Evolutionary conservation across 2,888 invertebrate genomes (phyloP).

Genomic region (Norana najaformis): DNA sequence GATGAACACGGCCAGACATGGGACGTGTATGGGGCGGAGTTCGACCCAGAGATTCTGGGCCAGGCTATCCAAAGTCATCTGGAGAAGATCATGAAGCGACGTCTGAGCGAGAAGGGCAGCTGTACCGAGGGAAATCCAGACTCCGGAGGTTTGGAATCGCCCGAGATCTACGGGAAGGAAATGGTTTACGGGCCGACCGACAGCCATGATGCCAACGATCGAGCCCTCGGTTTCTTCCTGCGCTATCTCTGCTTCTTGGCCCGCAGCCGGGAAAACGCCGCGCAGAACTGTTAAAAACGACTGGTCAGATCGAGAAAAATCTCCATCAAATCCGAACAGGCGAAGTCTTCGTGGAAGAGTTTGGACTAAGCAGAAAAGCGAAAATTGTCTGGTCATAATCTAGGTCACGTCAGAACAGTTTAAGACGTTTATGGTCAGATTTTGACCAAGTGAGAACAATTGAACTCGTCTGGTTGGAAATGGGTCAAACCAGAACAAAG

Average conservation of each 20-base stretch:
- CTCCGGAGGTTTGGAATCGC: not conserved
- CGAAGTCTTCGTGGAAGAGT: too few relatives aligned
- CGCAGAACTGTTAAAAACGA: too few relatives aligned
- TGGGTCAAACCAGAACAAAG: too few relatives aligned
- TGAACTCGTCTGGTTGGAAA: too few relatives aligned
- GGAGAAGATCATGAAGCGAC: conserved; percentile 40
- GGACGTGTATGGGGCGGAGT: conserved; percentile 50
- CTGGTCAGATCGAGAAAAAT: too few relatives aligned
- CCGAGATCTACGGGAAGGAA: not conserved
- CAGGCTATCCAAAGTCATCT: conserved; percentile 47
- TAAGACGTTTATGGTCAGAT: not conserved
- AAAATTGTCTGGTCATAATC: not conserved
- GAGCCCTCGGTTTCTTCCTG: conserved; percentile 14
- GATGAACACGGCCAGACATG: conserved; percentile 49
- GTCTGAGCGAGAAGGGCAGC: conserved; percentile 21
- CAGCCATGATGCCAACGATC: not conserved
- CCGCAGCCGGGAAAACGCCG: not conserved
- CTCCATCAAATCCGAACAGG: too few relatives aligned
- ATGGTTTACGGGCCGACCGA: not conserved
- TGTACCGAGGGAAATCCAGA: not conserved
- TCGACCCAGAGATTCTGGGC: conserved; percentile 48
- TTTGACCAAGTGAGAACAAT: not conserved
- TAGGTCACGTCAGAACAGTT: not conserved
- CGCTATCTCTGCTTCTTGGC: conserved; percentile 27
- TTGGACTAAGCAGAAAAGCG: too few relatives aligned